A percentile compares a stretch with the other conserved stretches of the same genome.
Conservation (phyloP, 2,888 invertebrate species). For the Dascillus cervinus region DNA sequence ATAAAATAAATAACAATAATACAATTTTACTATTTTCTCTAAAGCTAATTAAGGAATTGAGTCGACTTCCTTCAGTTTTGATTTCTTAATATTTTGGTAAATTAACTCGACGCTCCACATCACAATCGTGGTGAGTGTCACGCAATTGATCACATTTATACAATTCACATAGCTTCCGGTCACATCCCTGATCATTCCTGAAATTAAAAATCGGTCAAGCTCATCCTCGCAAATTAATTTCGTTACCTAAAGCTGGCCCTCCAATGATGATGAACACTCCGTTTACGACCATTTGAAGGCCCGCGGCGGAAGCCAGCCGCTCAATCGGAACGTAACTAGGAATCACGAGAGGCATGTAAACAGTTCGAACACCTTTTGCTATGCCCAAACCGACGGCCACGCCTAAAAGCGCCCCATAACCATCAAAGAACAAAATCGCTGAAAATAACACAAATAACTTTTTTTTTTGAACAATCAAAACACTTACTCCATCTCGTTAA, state of each 20-base stretch:
- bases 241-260: conserved; percentile 56
- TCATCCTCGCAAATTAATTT: neutral
- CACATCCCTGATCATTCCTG: conserved; percentile 54
- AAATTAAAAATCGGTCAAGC: conserved; percentile 23
- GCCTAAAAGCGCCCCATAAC: conserved; percentile 35
- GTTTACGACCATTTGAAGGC: conserved; percentile 63
- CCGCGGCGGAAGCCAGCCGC: conserved; percentile 57
- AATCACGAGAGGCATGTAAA: conserved; percentile 61
- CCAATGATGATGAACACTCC: conserved; percentile 53
- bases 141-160: conserved; percentile 53
- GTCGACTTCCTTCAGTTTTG: too few species aligned
- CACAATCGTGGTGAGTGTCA: conserved; percentile 51
- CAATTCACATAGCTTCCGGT: conserved; percentile 54
- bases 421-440: conserved; percentile 39
- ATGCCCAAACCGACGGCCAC: conserved; percentile 55
- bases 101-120: conserved; percentile 49
- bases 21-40: too few species aligned
- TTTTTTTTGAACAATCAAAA: conserved; percentile 1
- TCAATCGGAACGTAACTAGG: conserved; percentile 62
- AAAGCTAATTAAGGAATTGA: too few species aligned
- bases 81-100: conserved; percentile 3
- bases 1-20: too few species aligned
- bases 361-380: conserved; percentile 61
- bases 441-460: conserved; percentile 13
- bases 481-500: conserved; percentile 56